Evolutionary conservation across 2,888 invertebrate species (phyloP), one percentile per base, ranked within the genome.

Genomic region (Ennomos erosarius): DNA sequence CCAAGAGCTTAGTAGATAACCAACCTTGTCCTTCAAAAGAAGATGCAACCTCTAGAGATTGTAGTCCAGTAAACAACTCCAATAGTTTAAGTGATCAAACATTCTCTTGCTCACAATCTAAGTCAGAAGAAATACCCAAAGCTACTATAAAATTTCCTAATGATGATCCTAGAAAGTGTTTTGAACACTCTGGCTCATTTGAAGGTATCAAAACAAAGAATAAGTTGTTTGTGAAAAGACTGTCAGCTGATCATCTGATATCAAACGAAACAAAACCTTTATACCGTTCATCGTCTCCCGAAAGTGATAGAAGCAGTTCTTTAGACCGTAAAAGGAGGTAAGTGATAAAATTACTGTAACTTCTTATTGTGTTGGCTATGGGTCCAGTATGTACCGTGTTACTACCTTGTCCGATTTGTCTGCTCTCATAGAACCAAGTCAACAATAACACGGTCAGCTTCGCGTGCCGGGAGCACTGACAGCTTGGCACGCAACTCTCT

Each of bases 401-500:
- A 49, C 40, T 35, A 45, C 42, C 33, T 47, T 38, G 50, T 59
- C 46, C 10, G 37, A 58, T 69, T 68, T 68, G 69, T 69, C 68
- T 75, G 68, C 73, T 67, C 64, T 69, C 47, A 64, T 77, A 92
- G 91, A 82, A 79, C 76, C 59, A 89, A 87, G 72, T 90, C 90
- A 55, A 87, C 88, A 65, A 86, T 91, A 55, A 84, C 90, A 61
- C 73, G 87, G 71, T 89, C 91, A 59, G 75, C 76, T 59, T 92
- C 88, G 39, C 88, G 85, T 60, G 90, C 89, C 6, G 91, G 92
- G 38, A 93, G 93, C 75, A 94, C 95, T 74, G 95, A 95, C 78
- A 95, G 95, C 81, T 91, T 96, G 75, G 96, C 95, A 37, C 93
- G 95, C 65, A 95, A 96, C 77, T 95, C 96, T 34, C 84, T 97